Evolutionary conservation across 1,140 invertebrate species (phyloP), one percentile per base, ranked within the genome.

Genomic region (Drosophila mojavensis): DNA sequence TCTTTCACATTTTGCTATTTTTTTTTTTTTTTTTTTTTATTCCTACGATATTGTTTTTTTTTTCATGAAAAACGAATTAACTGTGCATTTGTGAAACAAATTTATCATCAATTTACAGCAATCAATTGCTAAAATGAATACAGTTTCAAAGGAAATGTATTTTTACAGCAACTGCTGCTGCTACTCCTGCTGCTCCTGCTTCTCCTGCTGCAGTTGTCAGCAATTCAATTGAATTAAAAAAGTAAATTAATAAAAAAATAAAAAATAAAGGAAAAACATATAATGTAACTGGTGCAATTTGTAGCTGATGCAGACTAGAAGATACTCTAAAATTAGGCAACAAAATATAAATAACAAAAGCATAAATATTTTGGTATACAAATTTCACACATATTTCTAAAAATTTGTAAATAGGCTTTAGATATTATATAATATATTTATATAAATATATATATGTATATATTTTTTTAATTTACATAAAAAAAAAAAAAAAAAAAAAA

Each of bases 81-180:
- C 79, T 69, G 43, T 33, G 51, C 73, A 53, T 74, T 51, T 63
- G 55, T 74, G 54, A 41, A 70, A 41, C 58, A 62, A 80, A 73
- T 84, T 85, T 81, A 85, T 76, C 66, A 61, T 36, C 81, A 75
- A 75, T 75, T 78, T 86, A 60, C 70, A 81, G 56, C 64, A 58
- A 43, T 56, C 64, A 73, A 61, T 68, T 39, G 64, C n/a, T 41
- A 61, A 67, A 71, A 75, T 75, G 78, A 79, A 85, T 66, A 69
- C 75, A 51, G 63, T 62, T 73, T 48, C 60, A 73, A 51, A 69
- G 80, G 73, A 69, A 62, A 54, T 75, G 67, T 48, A 61, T 62
- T 65, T 63, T 20, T 20, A 54, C 53, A n/a, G 10, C 45, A 11
- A 30, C n/a, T 59, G 41, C 41, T 15, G 41, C 13, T 47, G 60